phyloP scores from a whole-genome alignment of 2,797 vertebrate genomes.

The Halcyon chelicuti region DNA sequence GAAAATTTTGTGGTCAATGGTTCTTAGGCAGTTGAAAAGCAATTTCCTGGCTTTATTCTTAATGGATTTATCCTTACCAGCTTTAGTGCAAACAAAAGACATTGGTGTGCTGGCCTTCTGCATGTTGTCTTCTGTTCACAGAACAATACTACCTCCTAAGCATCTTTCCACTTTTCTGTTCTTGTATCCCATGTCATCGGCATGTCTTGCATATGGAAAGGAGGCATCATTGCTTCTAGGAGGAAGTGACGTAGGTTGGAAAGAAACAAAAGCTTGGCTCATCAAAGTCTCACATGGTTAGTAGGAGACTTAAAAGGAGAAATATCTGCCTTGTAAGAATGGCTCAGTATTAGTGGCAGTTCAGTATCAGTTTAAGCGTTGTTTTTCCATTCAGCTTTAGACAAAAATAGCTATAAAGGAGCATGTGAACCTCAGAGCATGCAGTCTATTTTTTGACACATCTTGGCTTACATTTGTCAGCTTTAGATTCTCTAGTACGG shows the following conservation, averaged over 20 bases:
- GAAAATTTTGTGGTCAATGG: not conserved
- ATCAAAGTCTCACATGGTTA: not conserved
- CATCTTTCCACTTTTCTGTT: not conserved
- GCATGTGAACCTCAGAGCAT: not conserved
- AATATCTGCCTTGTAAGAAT: not conserved
- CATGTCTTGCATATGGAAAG: not conserved
- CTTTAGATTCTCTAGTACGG: not conserved
- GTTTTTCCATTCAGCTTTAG: slow-evolving; percentile 26
- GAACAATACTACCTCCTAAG: not conserved
- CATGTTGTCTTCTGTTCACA: not conserved
- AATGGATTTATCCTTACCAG: not conserved
- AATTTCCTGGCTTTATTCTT: not conserved
- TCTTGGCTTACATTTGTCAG: not conserved
- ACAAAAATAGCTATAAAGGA: slow-evolving; percentile 29
- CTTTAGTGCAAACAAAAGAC: not conserved
- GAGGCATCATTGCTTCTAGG: not conserved
- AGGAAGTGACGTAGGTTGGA: not conserved
- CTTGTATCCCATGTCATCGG: not conserved
- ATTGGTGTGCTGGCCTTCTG: not conserved
- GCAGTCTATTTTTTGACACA: not conserved
- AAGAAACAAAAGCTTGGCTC: not conserved
- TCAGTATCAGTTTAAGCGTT: not conserved
- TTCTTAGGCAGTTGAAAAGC: not conserved
- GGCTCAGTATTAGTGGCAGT: not conserved
- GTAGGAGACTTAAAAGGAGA: not conserved